A percentile compares a stretch with the other conserved stretches of the same genome.
phyloP scores from a whole-genome alignment of 2,113 vertebrate species.

The Brachypteracias leptosomus region DNA sequence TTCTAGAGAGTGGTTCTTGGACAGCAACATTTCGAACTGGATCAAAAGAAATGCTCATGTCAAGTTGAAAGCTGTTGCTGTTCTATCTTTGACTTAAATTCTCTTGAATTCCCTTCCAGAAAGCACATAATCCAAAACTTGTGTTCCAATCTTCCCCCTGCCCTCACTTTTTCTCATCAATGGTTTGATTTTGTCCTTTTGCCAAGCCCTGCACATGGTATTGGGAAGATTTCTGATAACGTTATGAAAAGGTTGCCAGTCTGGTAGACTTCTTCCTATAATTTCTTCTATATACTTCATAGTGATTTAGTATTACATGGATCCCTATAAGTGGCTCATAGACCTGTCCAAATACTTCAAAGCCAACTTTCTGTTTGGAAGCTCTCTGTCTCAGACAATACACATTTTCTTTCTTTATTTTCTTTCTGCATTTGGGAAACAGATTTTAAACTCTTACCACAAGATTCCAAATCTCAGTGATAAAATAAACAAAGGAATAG shows the following conservation, averaged over 20 bases:
- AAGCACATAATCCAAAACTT: background rate
- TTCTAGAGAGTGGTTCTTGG: background rate
- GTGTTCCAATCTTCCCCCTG: accelerated
- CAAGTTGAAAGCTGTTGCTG: background rate
- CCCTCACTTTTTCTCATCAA: background rate
- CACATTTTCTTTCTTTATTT: background rate
- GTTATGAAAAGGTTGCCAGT: background rate
- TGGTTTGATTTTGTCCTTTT: background rate
- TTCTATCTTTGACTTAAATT: background rate
- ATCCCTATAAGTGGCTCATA: background rate
- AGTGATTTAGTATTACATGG: background rate
- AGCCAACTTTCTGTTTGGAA: background rate
- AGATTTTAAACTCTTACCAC: background rate
- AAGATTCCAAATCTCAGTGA: background rate
- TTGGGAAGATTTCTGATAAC: background rate
- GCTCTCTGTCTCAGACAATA: background rate
- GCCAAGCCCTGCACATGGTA: background rate
- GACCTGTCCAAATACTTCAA: background rate
- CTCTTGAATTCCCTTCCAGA: background rate
- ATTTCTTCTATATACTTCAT: background rate
- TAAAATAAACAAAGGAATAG: background rate
- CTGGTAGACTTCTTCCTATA: background rate
- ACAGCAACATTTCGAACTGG: background rate
- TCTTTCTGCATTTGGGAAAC: background rate
- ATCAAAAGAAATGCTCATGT: background rate